Base-by-base conservation (phyloP, 2,113 vertebrate species). In the Bos indicus region DNA sequence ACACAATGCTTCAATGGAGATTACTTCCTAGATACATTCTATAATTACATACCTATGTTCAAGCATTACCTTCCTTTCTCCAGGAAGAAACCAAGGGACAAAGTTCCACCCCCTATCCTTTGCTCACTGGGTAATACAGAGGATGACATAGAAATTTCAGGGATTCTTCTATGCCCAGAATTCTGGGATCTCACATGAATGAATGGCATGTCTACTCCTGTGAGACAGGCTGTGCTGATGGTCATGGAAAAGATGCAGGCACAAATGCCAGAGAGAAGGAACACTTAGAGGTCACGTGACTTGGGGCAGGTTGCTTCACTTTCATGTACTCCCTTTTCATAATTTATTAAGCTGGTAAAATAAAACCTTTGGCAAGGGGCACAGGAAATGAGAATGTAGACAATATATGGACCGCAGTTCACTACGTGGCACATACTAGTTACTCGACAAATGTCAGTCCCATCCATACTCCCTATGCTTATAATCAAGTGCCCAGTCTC, bases 11-110 rank as follows among this genome's bases (percentile, higher is more conserved):
- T 67, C 87, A 88, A 23, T 8, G 28, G 5, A 36, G n/a, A 93
- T 85, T 23, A 90, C 54, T 87, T 85, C 28, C 33, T 95, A 26
- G 23, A 81, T 21, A 40, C 74, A 57, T 46, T 94, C 88, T 71
- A 10, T 57, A 90, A 84, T 77, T 30, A 46, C 10, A 85, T 0
- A 7, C 2, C 6, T 43, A 90, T 15, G 64, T 95, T 28, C n/a
- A 25, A 85, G 21, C 28, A 95, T 64, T 48, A 88, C n/a, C 9
- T 46, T 28, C 14, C 26, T 86, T 74, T 40, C 56, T 91, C 6
- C 2, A 91, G 57, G 78, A 13, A 94, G 83, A 95, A 71, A 57
- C 0, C 3, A 19, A 48, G 7, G 4, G 64, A 85, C 25, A 33
- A 77, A 57, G 7, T 59, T n/a, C 56, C 23, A 86, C 2, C 9